A percentile compares a stretch with the other conserved stretches of the same genome.
phyloP scores from a whole-genome alignment of 1,140 invertebrate genomes.

The Zelostemma sp. region DNA sequence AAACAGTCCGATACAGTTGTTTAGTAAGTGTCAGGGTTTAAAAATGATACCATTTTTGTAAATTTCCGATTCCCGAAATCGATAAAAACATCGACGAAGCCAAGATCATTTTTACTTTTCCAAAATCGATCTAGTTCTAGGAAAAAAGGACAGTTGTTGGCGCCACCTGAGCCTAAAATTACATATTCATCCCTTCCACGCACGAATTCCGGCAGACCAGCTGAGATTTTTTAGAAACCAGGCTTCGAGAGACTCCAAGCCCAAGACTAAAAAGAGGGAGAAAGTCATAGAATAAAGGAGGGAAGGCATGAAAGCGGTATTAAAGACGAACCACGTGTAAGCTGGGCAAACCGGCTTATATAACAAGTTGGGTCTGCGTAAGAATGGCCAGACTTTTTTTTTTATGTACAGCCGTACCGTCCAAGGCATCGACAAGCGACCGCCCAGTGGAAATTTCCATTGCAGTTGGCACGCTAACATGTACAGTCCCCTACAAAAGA shows the following conservation, averaged over 20 bases:
- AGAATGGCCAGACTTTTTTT: no score
- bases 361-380: conserved; percentile 41
- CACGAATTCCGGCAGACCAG: not conserved
- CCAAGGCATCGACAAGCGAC: conserved; percentile 36
- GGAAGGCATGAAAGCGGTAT: conserved; percentile 34
- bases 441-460: conserved; percentile 63
- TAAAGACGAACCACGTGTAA: conserved; percentile 39
- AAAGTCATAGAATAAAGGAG: conserved; percentile 31
- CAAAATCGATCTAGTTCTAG: no score
- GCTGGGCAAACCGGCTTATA: conserved; percentile 39
- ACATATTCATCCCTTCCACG: not conserved
- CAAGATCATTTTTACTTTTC: no score
- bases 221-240: not conserved
- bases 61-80: no score
- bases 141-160: not conserved
- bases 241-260: conserved; percentile 7
- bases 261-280: conserved; percentile 26
- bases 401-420: no score
- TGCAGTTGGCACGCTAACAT: conserved; percentile 59
- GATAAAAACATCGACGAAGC: no score
- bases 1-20: no score
- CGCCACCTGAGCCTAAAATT: not conserved
- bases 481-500: conserved; percentile 60
- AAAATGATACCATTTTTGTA: no score
- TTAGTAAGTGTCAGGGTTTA: no score